Evolutionary conservation across 2,888 invertebrate species (phyloP), one percentile per base, ranked within the genome.

Genomic region (Leptinotarsa juncta): DNA sequence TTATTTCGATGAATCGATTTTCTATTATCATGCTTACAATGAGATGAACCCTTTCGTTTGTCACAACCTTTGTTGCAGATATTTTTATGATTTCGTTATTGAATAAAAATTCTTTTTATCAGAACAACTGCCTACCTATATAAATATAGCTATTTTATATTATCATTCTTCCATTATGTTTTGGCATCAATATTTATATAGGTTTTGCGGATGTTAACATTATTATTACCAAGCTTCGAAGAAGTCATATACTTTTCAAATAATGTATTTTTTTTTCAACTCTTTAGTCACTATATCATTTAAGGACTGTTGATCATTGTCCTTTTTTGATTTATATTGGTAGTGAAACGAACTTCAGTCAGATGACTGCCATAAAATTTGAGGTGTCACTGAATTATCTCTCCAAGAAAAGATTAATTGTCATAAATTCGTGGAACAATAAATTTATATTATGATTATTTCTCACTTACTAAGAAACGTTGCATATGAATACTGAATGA

Each of bases 201-300:
- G 12, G 26, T 14, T 26, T 42, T 32, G 42, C 42, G 2, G 32
- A n/a, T n/a, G 15, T 12, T 32, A 12, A n/a, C 42, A 62, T 32
- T 32, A 57, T 57, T 32, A 32, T 14, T 10, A 42, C 42, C 42
- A 32, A 32, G 26, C 10, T 62, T 62, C 62, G 26, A 7, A 32
- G 62, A 32, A 62, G 16, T 62, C 42, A n/a, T 32, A 62, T 62
- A 18, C 42, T 32, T 62, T 42, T 32, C 62, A 16, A n/a, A 62
- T 32, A 32, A n/a, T 3, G 23, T 18, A 14, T 26, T n/a, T 55
- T 18, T n/a, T 20, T 16, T 55, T 55, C 18, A 18, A 18, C 16
- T 57, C 14, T 57, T 42, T n/a, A 18, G 16, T 32, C 2, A 16
- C n/a, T n/a, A 42, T 57, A 57, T 0, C 26, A 62, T n/a, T n/a